Percentiles rank a stretch among this genome's conserved stretches.
These are phyloP conservation scores for Drosophila aldrichi DNA, from an alignment of 2,888 invertebrate genomes.

Conservation along the genomic window DNA sequence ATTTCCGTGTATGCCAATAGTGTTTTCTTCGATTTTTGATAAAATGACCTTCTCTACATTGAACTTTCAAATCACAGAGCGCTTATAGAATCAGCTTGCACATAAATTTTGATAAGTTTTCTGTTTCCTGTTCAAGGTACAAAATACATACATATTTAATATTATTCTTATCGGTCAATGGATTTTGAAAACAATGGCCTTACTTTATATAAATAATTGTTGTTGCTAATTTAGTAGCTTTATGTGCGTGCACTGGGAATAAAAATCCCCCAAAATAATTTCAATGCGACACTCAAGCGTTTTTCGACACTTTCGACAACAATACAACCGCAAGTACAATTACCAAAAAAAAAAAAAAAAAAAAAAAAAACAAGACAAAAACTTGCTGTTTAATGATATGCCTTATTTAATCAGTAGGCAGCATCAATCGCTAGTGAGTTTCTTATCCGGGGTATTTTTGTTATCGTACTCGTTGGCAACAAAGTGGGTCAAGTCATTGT, in stretches of 20 bases:
- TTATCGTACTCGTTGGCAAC: slow-evolving; percentile 2
- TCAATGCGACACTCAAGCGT: slow-evolving; percentile 29
- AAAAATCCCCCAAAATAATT: slow-evolving; percentile 61
- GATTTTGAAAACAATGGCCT: slow-evolving; percentile 24
- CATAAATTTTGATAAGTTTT: neutral
- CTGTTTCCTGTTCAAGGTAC: neutral
- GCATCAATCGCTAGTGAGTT: neutral
- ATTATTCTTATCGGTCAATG: slow-evolving; percentile 36
- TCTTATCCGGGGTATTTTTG: slow-evolving; percentile 28
- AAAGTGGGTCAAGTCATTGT: slow-evolving; percentile 37
- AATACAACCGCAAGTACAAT: slow-evolving; percentile 34
- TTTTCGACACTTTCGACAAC: slow-evolving; percentile 26
- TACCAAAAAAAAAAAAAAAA: slow-evolving; percentile 17
- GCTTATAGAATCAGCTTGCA: neutral
- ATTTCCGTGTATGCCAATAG: neutral
- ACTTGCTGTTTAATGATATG: neutral
- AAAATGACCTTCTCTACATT: neutral
- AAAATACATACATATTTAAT: slow-evolving; percentile 12
- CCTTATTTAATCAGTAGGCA: slow-evolving; percentile 33
- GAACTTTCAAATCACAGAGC: neutral
- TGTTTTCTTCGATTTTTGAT: neutral
- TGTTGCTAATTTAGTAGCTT: slow-evolving; percentile 21
- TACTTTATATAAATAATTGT: slow-evolving; percentile 18
- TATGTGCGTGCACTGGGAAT: slow-evolving; percentile 38
- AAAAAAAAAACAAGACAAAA: slow-evolving; percentile 20